Evolutionary conservation across 2,113 vertebrate genomes (phyloP).

Genomic region (Pithys albifrons): DNA sequence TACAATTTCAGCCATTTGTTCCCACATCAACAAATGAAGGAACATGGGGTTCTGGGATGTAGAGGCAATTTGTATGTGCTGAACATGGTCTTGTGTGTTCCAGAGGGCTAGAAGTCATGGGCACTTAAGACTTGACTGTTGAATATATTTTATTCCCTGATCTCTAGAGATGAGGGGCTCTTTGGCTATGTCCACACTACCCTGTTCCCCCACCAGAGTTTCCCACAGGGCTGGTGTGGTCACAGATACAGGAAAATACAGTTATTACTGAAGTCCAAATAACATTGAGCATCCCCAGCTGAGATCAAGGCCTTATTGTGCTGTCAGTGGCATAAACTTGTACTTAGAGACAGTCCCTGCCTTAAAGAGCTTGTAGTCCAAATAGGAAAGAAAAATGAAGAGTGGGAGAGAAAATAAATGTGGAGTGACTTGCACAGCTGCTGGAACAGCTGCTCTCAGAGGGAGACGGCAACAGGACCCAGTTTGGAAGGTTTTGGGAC

Average conservation of each 20-base stretch:
- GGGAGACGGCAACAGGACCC: background rate
- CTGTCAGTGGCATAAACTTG: background rate
- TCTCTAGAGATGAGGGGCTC: background rate
- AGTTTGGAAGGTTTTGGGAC: background rate
- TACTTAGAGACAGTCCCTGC: background rate
- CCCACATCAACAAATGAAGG: background rate
- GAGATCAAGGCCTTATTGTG: constrained; percentile 52
- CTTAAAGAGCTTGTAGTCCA: constrained; percentile 4
- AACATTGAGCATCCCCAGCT: background rate
- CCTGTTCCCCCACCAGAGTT: fast-evolving
- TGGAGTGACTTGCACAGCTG: constrained; percentile 29
- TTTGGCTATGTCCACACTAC: background rate
- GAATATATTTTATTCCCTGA: background rate
- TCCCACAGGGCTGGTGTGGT: background rate
- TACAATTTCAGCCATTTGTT: background rate
- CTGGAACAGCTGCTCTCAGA: constrained; percentile 26
- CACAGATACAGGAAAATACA: background rate
- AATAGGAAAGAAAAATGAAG: constrained; percentile 32
- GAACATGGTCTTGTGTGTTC: background rate
- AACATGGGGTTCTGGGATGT: background rate
- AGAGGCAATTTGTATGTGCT: background rate
- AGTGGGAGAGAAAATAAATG: constrained; percentile 32
- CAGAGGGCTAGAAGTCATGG: fast-evolving
- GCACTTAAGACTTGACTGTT: background rate
- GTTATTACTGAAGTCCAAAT: background rate